Base-by-base conservation (phyloP, 35 echinoderm and acorn worm species). In the Lytechinus pictus region DNA sequence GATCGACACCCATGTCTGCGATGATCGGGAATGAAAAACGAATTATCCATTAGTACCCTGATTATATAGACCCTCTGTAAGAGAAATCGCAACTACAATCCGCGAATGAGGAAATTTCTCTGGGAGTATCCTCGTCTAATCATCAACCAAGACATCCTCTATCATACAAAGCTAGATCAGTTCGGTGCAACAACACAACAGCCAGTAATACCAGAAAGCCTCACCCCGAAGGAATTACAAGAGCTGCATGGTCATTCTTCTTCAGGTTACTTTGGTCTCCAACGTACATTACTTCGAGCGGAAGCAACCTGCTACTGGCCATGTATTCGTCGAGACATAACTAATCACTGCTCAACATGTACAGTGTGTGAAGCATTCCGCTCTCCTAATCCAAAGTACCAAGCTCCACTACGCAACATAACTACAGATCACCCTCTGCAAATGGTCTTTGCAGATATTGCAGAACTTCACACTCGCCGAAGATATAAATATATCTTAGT, bases 301-400 rank as follows among this genome's bases (percentile, higher is more conserved):
- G 54, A 57, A 57, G 28, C 61, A 8, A 93, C 91, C 13, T 93
- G 91, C 54, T 93, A 93, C 24, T 93, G 91, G 91, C 91, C 91
- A 4, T 93, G 55, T 29, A 93, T 93, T 53, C 19, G 24, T 11
- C 7, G 24, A 0, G 91, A 93, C 53, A 93, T 93, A 4, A 57
- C 24, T 14, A 57, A 93, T 3, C 91, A 93, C 27, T 93, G 91
- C 27, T 13, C 9, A 10, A 57, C 91, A 21, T 93, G 91, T 57
- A 9, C 54, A 10, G 53, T 53, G 0, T 93, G 91, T 27, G 91
- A 93, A 27, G 55, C 52, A 10, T 54, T 93, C 52, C 52, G 91
- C 5, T 27, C 52, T 10, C 91, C 91, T 5, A 93, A 93, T 24
- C 91, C 91, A 9, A 93, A 93, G 57, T 54, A 93, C 91, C 52